Evolutionary conservation across 1,140 invertebrate genomes (phyloP).

Genomic region (Diachasma alloeum): DNA sequence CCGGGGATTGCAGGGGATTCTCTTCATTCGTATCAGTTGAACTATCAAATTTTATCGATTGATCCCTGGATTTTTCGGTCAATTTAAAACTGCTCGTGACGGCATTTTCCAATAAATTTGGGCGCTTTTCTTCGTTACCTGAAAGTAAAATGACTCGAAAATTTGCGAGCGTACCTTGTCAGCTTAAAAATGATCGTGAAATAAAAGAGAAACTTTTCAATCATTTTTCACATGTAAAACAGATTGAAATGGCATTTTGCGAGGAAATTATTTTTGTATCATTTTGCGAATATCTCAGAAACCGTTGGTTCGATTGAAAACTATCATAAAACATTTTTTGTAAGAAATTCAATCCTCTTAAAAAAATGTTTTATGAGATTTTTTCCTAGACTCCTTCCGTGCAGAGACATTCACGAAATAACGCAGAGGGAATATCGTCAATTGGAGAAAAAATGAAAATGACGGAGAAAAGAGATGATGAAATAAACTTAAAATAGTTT

Average conservation of each 20-base stretch:
- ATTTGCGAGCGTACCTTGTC: constrained; percentile 35
- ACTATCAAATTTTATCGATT: background rate
- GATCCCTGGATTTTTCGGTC: background rate
- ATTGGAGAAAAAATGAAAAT: background rate
- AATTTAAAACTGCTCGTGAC: background rate
- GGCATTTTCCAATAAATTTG: background rate
- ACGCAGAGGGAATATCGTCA: too few relatives aligned
- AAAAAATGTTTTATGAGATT: too few relatives aligned
- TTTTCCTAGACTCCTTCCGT: too few relatives aligned
- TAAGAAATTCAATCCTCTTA: too few relatives aligned
- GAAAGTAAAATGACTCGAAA: constrained; percentile 41
- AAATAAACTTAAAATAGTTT: background rate
- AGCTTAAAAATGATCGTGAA: background rate
- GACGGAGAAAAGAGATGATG: background rate
- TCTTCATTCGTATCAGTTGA: background rate
- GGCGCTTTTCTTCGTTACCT: constrained; percentile 24
- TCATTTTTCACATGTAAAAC: too few relatives aligned
- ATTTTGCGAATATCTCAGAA: background rate
- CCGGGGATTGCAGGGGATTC: background rate
- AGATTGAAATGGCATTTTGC: background rate
- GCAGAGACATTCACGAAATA: too few relatives aligned
- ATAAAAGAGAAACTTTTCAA: background rate
- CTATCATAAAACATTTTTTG: too few relatives aligned
- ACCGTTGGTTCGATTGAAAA: too few relatives aligned
- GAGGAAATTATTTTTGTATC: background rate